phyloP scores from a whole-genome alignment of 2,888 invertebrate genomes.

The Corythucha ciliata region DNA sequence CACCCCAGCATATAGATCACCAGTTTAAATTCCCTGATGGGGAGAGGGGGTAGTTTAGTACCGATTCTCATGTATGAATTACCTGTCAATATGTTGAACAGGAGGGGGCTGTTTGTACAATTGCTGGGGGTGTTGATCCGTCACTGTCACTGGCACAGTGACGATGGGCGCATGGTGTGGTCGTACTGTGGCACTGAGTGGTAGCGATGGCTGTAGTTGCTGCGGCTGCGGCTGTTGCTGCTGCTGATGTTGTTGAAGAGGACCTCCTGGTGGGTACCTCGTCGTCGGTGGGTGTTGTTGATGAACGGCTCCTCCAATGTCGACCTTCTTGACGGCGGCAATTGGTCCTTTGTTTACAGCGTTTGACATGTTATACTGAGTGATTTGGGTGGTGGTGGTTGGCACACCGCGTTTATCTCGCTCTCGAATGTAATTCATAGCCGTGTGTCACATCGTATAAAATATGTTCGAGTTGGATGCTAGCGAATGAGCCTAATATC shows the following conservation, averaged over 20 bases:
- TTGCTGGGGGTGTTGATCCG: constrained; percentile 22
- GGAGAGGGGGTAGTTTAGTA: no score
- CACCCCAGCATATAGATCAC: no score
- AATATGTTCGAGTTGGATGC: not conserved
- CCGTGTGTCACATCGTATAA: no score
- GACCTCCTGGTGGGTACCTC: constrained; percentile 37
- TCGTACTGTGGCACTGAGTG: constrained; percentile 24
- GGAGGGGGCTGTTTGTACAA: constrained; percentile 24
- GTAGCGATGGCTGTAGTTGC: constrained; percentile 60
- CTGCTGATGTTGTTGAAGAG: no score
- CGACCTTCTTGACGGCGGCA: constrained; percentile 32
- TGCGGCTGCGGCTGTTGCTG: constrained; percentile 54
- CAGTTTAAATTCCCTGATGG: no score
- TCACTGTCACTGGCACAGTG: no score
- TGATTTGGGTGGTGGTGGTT: no score
- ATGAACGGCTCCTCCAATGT: constrained; percentile 15
- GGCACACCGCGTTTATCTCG: constrained; percentile 21
- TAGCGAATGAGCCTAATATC: not conserved
- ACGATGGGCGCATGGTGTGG: not conserved
- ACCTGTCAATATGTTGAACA: constrained; percentile 25
- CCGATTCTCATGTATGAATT: no score
- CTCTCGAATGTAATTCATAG: constrained; percentile 22
- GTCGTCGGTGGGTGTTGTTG: constrained; percentile 8
- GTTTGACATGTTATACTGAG: constrained; percentile 32
- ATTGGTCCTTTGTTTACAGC: constrained; percentile 33